Base-by-base conservation (phyloP, 2,888 invertebrate species). In the Linnaemya tessellans region DNA sequence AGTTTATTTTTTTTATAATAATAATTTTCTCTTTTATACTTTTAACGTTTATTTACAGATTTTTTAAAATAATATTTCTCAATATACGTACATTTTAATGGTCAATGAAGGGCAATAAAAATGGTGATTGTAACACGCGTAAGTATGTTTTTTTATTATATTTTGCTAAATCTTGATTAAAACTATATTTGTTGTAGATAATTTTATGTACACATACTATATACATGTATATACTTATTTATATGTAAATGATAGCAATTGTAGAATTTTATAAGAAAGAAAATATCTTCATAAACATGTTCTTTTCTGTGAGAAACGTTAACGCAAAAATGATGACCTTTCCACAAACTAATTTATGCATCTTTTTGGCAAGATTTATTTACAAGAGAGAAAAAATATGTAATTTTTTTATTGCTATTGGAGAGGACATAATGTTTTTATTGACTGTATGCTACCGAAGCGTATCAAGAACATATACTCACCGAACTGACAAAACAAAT, bases 41-140 rank as follows among this genome's bases (percentile, higher is more conserved):
- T 41, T 41, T 41, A 3, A 30, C 43, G 1, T 79, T 13, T 84
- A 67, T 64, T 75, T 77, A 84, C 87, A 67, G 80, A 60, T 80
- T 58, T 68, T 80, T 84, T 41, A 10, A 65, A 77, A 67, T 38
- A 65, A n/a, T 13, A 49, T 83, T 83, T 86, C 46, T 58, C 41
- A 58, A 54, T 62, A 60, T 11, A 83, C 30, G 30, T 30, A 30
- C 30, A 75, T 71, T 77, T 83, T 64, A 73, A 86, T 89, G 90
- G 92, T 92, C 92, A 92, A 93, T 93, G 92, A 93, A 91, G 93
- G 91, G 90, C 89, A 94, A 79, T 85, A 82, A 94, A 94, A 94
- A 95, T 96, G 95, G 95, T 96, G 94, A 96, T 96, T 94, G 95
- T 96, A 94, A 96, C 95, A 94, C 95, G 95, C 94, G 95, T 95